A percentile compares a stretch with the other conserved stretches of the same genome.
Conservation (phyloP, 2,113 vertebrate genomes). For the Hiodon alosoides region DNA sequence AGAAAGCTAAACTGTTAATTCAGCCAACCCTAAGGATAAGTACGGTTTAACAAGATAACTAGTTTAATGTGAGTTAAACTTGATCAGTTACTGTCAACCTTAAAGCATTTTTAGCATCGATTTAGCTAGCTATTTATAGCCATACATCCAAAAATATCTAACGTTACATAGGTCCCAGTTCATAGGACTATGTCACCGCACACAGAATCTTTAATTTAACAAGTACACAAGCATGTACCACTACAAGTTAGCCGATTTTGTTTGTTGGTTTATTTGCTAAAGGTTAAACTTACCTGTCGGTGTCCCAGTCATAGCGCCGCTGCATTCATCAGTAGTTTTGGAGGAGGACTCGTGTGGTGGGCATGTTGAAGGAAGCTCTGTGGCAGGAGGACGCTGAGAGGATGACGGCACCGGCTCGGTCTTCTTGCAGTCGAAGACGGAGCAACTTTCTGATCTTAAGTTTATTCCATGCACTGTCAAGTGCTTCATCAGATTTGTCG, state of each 20-base stretch:
- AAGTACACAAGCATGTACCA: too few relatives aligned
- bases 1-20: neutral
- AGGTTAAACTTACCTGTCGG: too few relatives aligned
- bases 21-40: neutral
- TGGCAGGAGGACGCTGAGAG: conserved; percentile 2
- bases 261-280: too few relatives aligned
- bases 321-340: too few relatives aligned
- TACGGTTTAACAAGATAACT: neutral
- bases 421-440: conserved; percentile 10
- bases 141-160: neutral
- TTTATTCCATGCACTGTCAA: neutral
- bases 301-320: too few relatives aligned
- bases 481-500: conserved; percentile 1
- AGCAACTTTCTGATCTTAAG: neutral
- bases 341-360: too few relatives aligned
- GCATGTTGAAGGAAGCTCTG: neutral
- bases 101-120: neutral
- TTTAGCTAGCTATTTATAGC: conserved; percentile 4
- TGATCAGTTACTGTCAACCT: conserved; percentile 5
- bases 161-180: too few relatives aligned
- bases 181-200: too few relatives aligned
- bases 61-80: conserved; percentile 6
- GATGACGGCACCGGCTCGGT: neutral
- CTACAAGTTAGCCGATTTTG: too few relatives aligned
- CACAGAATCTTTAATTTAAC: too few relatives aligned